Base-by-base conservation (phyloP, 1,140 invertebrate species). In the Delia radicum region DNA sequence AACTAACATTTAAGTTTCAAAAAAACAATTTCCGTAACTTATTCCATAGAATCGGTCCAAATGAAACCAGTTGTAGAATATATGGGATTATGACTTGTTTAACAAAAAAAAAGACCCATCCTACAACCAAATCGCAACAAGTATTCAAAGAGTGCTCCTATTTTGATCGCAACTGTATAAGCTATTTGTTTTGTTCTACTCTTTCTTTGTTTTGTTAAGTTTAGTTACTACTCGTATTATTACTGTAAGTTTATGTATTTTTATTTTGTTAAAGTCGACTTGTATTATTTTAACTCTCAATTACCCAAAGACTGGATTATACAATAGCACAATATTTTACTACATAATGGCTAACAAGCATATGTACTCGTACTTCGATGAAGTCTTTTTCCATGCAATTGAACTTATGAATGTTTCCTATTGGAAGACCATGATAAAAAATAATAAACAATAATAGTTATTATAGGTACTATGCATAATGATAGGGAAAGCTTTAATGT, bases 261-360 rank as follows among this genome's bases (percentile, higher is more conserved):
- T 33, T 31, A 0, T 28, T 31, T 3, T 26, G 61, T 65, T 65
- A n/a, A 33, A 18, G n/a, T 12, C 37, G 3, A 21, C 15, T 6
- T 15, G 27, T 10, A 13, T 33, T 15, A 55, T 37, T 69, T 69
- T 69, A 69, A 69, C 65, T 69, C 31, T 18, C 65, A 69, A 69
- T 69, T 69, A 69, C 65, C 29, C 29, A 69, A 69, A 69, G 65
- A 24, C 65, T 33, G 65, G n/a, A 69, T 69, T 69, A 69, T 55
- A 55, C n/a, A 55, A 55, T 33, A 69, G 37, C 24, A 55, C n/a
- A 55, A 55, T 33, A 69, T 69, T 69, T 69, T 33, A 69, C 65
- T 28, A 69, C 33, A 55, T 55, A 55, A 55, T 55, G 48, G 24
- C 48, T 55, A 10, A n/a, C n/a, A 55, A 55, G 48, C 10, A n/a